Evolutionary conservation across 2,797 vertebrate species (phyloP).

Genomic region (Melanogrammus aeglefinus): DNA sequence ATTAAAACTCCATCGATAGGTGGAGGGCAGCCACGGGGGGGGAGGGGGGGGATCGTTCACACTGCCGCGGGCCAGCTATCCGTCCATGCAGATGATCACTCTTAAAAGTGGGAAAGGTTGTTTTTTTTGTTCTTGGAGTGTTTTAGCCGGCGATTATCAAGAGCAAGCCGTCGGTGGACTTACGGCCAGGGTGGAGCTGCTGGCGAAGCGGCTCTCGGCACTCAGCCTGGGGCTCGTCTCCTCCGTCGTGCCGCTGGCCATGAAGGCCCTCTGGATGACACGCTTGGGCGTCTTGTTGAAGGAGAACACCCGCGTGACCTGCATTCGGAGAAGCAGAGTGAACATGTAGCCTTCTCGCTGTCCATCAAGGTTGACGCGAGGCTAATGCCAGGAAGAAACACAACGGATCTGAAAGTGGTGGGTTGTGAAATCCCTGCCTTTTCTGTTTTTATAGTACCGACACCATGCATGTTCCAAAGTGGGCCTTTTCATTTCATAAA

Average conservation of each 20-base stretch:
- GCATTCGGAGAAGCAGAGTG: neutral
- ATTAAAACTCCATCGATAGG: neutral
- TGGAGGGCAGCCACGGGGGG: neutral
- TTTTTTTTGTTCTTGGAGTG: neutral
- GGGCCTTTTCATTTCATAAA: too few relatives aligned
- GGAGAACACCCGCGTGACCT: slow-evolving; percentile 96
- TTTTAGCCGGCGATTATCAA: neutral
- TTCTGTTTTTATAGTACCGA: too few relatives aligned
- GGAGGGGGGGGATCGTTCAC: too few relatives aligned
- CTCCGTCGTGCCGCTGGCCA: slow-evolving; percentile 82
- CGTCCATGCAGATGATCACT: too few relatives aligned
- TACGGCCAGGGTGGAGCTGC: slow-evolving; percentile 85
- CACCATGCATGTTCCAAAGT: too few relatives aligned
- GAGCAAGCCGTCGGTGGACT: slow-evolving; percentile 57
- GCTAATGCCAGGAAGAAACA: too few relatives aligned
- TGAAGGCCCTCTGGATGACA: slow-evolving; percentile 86
- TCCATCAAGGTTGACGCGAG: too few relatives aligned
- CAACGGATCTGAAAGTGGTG: too few relatives aligned
- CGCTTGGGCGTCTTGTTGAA: slow-evolving; percentile 96
- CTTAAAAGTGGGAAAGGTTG: too few relatives aligned
- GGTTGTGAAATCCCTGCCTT: too few relatives aligned
- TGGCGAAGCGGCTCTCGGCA: slow-evolving; percentile 71
- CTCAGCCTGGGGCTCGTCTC: slow-evolving; percentile 76
- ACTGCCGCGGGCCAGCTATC: too few relatives aligned
- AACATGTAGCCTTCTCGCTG: too few relatives aligned